Base-by-base conservation (phyloP, 2,888 invertebrate species). In the Macropis europaea region DNA sequence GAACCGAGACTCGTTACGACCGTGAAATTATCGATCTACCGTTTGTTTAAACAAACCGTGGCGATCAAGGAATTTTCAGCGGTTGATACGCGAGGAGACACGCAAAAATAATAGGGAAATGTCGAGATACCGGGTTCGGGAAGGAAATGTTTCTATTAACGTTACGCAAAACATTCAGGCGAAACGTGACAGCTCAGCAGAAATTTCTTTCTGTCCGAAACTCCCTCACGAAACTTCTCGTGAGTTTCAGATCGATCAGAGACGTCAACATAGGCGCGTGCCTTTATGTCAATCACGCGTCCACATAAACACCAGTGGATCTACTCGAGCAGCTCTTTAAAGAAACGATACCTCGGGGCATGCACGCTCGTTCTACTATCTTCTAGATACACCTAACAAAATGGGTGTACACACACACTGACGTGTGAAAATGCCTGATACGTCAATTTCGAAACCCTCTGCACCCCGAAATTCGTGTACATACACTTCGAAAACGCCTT, bases 1-100 rank as follows among this genome's bases (percentile, higher is more conserved):
- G 52, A 71, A 60, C n/a, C n/a, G n/a, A n/a, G n/a, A n/a, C n/a
- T n/a, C n/a, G 62, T 77, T 75, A 82, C 78, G 83, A 77, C 86
- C 84, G 56, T 86, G 83, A 81, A 81, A 47, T 59, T 82, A 87
- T 87, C 78, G 87, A 86, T 87, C 74, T 63, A 32, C 42, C 43
- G 61, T 54, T 34, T 38, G 67, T 52, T 57, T 69, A n/a, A n/a
- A n/a, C n/a, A n/a, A n/a, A n/a, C n/a, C n/a, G n/a, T n/a, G n/a
- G n/a, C n/a, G n/a, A n/a, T n/a, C n/a, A n/a, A n/a, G n/a, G n/a
- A n/a, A n/a, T n/a, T n/a, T n/a, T n/a, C n/a, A n/a, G n/a, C n/a
- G n/a, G n/a, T n/a, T n/a, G n/a, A n/a, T n/a, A n/a, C n/a, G n/a
- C n/a, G n/a, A n/a, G n/a, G n/a, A n/a, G n/a, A n/a, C n/a, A 24